Evolutionary conservation across 2,113 vertebrate species (phyloP).

Genomic region (Toxotes jaculatrix): DNA sequence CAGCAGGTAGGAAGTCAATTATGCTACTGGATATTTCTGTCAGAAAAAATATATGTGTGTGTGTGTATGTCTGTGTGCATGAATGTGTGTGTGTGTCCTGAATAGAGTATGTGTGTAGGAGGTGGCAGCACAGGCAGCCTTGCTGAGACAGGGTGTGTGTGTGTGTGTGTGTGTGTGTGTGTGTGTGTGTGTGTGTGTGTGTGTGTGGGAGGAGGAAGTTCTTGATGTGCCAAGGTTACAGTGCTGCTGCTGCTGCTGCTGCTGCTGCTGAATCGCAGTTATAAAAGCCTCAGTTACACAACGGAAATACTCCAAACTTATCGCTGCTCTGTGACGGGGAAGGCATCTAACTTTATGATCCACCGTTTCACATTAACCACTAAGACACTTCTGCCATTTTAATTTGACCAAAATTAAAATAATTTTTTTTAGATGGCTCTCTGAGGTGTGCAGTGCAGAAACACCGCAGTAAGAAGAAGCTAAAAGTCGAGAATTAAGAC

Average conservation of each 20-base stretch:
- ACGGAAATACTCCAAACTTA: slow-evolving; percentile 51
- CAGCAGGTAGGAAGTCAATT: slow-evolving; percentile 67
- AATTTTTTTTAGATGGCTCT: too few species aligned
- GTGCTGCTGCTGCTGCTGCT: slow-evolving; percentile 43
- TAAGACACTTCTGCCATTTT: background rate
- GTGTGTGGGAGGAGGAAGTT: slow-evolving; percentile 65
- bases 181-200: slow-evolving; percentile 46
- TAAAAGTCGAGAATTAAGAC: background rate
- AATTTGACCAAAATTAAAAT: background rate
- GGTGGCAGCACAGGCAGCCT: slow-evolving; percentile 60
- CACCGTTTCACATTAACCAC: background rate
- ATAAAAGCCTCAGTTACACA: slow-evolving; percentile 65
- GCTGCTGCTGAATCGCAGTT: slow-evolving; percentile 49
- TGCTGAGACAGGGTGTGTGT: slow-evolving; percentile 60
- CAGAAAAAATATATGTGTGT: slow-evolving; percentile 16
- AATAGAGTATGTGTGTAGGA: slow-evolving; percentile 62
- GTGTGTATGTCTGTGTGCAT: slow-evolving; percentile 24
- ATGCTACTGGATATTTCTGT: slow-evolving; percentile 63
- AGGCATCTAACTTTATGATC: slow-evolving; percentile 20
- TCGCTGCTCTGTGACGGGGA: slow-evolving; percentile 8
- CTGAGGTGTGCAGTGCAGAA: background rate
- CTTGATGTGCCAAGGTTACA: slow-evolving; percentile 64
- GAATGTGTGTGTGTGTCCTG: slow-evolving; percentile 38
- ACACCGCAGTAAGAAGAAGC: background rate
- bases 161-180: slow-evolving; percentile 50